These are phyloP conservation scores for Limnephilus auricula DNA, from an alignment of 2,888 invertebrate species.

Conservation along the genomic window DNA sequence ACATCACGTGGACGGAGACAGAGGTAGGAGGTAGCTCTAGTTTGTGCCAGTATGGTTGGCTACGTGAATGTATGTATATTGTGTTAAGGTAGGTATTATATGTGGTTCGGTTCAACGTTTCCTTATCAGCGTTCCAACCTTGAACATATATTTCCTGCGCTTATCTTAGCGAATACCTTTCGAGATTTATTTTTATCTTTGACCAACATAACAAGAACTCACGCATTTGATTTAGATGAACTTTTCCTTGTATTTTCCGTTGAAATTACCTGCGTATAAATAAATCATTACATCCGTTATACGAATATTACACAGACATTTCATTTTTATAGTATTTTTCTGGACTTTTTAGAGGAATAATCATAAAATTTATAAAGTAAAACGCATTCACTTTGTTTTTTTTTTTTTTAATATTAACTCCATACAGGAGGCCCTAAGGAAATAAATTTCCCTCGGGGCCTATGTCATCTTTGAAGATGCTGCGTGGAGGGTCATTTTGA, in stretches of 20 bases:
- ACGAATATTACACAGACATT: background rate
- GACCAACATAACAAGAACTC: background rate
- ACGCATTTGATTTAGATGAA: background rate
- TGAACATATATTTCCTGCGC: conserved; percentile 9
- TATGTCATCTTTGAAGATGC: no score
- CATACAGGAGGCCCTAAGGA: no score
- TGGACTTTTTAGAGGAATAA: background rate
- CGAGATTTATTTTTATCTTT: conserved; percentile 18
- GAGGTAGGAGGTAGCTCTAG: background rate
- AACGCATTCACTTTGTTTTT: background rate
- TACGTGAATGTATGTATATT: no score
- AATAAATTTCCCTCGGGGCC: no score
- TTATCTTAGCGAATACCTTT: conserved; percentile 21
- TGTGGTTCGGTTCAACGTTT: background rate
- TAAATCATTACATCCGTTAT: no score
- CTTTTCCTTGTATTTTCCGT: background rate
- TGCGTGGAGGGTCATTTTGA: no score
- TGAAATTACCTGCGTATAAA: background rate
- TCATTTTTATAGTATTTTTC: background rate
- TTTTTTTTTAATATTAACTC: no score
- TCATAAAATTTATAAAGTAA: background rate
- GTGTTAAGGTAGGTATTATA: background rate
- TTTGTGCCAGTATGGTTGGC: background rate
- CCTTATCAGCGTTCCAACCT: conserved; percentile 24
- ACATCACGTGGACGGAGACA: background rate